These are phyloP conservation scores for Trachemys scripta DNA, from an alignment of 2,113 vertebrate species.

Conservation along the genomic window DNA sequence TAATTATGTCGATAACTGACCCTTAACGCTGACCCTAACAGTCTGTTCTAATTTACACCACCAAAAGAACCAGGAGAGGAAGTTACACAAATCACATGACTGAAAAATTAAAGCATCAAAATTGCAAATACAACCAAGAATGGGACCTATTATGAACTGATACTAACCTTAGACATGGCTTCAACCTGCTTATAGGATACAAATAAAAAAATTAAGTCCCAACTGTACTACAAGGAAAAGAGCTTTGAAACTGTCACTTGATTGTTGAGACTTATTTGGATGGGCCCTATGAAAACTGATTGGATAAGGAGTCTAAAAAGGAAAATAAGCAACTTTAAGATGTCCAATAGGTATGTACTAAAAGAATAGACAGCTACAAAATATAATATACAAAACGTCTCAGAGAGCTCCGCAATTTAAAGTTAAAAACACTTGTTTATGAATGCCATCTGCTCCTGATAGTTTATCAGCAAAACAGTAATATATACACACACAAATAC, in stretches of 20 bases:
- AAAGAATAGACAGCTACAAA: neutral
- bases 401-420: neutral
- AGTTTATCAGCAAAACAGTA: conserved; percentile 9
- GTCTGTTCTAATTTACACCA: neutral
- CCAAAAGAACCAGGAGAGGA: neutral
- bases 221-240: neutral
- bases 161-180: neutral
- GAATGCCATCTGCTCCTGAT: neutral
- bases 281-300: neutral
- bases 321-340: neutral
- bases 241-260: neutral
- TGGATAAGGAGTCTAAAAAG: neutral
- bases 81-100: neutral
- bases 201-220: neutral
- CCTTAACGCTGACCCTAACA: neutral
- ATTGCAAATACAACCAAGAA: neutral
- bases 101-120: neutral
- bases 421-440: neutral
- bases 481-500: conserved; percentile 17
- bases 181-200: neutral
- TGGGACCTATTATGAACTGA: neutral
- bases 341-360: neutral
- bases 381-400: neutral
- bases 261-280: neutral
- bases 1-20: neutral